These are phyloP conservation scores for Ailuropoda melanoleuca DNA, from an alignment of 2,113 vertebrate genomes.

Conservation along the genomic window DNA sequence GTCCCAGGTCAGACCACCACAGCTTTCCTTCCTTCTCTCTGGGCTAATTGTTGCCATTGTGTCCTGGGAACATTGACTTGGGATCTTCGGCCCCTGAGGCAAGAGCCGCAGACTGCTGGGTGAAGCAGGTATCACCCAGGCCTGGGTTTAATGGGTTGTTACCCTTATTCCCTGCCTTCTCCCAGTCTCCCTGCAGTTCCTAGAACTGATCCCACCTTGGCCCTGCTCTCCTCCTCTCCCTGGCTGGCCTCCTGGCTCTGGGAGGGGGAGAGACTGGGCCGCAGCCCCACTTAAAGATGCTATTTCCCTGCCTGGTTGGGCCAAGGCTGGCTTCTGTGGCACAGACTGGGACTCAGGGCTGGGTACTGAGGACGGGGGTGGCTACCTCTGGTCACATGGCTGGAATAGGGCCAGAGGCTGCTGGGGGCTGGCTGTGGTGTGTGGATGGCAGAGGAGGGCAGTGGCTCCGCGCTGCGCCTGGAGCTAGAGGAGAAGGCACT, in stretches of 20 bases:
- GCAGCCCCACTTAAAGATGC: neutral
- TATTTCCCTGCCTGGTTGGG: neutral
- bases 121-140: neutral
- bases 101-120: neutral
- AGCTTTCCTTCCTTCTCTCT: neutral
- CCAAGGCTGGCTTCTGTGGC: neutral
- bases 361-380: neutral
- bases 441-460: neutral
- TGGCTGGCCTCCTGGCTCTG: neutral
- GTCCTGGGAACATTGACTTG: neutral
- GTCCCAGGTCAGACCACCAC: neutral
- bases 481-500: neutral
- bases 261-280: neutral
- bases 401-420: neutral
- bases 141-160: constrained; percentile 29
- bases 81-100: neutral
- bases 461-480: neutral
- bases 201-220: neutral
- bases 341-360: neutral
- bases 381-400: neutral
- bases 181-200: neutral
- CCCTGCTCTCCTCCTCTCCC: neutral
- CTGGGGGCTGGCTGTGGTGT: neutral
- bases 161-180: neutral
- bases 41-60: neutral